These are phyloP conservation scores for Forbesichthys agassizii DNA, from an alignment of 2,113 vertebrate species.

Conservation along the genomic window DNA sequence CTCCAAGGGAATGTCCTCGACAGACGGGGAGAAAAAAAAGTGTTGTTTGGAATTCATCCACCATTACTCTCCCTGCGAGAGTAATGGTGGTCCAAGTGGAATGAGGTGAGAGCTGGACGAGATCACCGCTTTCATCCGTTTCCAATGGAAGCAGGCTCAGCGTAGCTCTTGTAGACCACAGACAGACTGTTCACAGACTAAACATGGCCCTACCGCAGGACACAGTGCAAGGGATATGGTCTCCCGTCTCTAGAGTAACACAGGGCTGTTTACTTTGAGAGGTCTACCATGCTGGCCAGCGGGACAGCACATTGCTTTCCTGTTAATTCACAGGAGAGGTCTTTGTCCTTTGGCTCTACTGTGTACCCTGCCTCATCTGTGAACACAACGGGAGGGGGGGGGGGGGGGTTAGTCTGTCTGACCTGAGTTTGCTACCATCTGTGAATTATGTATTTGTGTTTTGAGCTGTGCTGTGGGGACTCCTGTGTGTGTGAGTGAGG, in stretches of 20 bases:
- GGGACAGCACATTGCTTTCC: constrained; percentile 51
- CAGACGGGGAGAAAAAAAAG: background rate
- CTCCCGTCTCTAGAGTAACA: constrained; percentile 54
- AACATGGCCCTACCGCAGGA: constrained; percentile 35
- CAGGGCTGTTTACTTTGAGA: constrained; percentile 55
- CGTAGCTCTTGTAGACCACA: constrained; percentile 60
- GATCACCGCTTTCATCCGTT: constrained; percentile 59
- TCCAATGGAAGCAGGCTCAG: constrained; percentile 63
- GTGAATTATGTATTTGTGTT: constrained; percentile 1
- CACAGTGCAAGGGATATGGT: constrained; percentile 27
- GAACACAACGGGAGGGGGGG: constrained; percentile 43
- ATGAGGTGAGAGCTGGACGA: constrained; percentile 19
- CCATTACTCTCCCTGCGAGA: constrained; percentile 36
- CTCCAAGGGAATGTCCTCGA: background rate
- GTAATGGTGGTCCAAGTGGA: constrained; percentile 51
- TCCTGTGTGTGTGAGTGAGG: background rate
- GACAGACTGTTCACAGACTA: constrained; percentile 42
- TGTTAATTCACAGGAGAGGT: constrained; percentile 44
- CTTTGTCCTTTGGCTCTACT: constrained; percentile 50
- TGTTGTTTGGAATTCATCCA: constrained; percentile 9
- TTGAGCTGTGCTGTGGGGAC: background rate
- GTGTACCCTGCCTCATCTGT: constrained; percentile 51
- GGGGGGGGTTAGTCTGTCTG: background rate
- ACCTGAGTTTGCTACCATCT: background rate
- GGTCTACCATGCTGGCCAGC: constrained; percentile 27